These are phyloP conservation scores for Phyto melanocephala DNA, from an alignment of 2,888 invertebrate species.

Conservation along the genomic window DNA sequence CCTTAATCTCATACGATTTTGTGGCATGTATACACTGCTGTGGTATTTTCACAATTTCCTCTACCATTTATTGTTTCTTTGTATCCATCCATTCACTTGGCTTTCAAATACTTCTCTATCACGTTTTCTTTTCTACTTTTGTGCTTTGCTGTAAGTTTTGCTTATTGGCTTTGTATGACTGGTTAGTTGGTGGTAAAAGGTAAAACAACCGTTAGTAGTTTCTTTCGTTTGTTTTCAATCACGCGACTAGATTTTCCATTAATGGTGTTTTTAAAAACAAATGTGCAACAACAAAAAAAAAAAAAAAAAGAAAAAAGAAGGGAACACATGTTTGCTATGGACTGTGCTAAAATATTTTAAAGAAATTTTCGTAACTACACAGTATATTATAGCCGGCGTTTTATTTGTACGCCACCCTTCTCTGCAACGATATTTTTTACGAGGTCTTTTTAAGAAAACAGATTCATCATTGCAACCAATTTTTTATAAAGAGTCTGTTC, in stretches of 20 bases:
- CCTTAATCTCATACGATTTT: conserved; percentile 76
- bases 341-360: not conserved
- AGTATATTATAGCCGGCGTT: not conserved
- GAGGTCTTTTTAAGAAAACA: too few species aligned
- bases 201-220: not conserved
- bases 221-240: not conserved
- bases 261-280: not conserved
- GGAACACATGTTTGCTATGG: not conserved
- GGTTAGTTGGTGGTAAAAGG: not conserved
- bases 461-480: too few species aligned
- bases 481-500: too few species aligned
- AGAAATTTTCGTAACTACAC: not conserved
- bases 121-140: not conserved
- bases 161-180: not conserved
- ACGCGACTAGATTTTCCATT: conserved; percentile 1
- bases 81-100: not conserved
- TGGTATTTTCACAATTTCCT: not conserved
- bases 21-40: conserved; percentile 70
- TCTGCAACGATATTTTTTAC: too few species aligned
- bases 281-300: not conserved
- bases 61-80: not conserved
- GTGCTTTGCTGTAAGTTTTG: not conserved
- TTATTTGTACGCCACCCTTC: too few species aligned
- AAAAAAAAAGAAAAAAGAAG: not conserved
- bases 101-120: conserved; percentile 1